These are phyloP conservation scores for Paedocypris sp. DNA, from an alignment of 2,113 vertebrate species.

Conservation along the genomic window DNA sequence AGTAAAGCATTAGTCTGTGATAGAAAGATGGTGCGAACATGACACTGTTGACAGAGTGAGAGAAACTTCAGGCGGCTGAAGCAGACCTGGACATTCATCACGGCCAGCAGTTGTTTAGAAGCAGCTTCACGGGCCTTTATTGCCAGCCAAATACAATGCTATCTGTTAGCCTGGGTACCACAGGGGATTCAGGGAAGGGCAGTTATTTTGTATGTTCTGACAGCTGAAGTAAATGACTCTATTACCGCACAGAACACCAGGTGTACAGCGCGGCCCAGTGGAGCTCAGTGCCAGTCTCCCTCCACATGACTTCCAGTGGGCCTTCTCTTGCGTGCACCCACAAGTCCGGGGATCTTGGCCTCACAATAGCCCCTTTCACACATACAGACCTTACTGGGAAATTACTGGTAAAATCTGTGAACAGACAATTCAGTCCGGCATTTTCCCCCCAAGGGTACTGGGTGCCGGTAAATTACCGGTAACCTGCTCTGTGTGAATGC, in stretches of 20 bases:
- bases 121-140: constrained; percentile 5
- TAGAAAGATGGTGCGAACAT: constrained; percentile 1
- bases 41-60: constrained; percentile 1
- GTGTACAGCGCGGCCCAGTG: not conserved
- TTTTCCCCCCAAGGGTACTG: too few relatives aligned
- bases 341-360: too few relatives aligned
- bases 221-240: constrained; percentile 16
- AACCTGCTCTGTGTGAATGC: too few relatives aligned
- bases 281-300: not conserved
- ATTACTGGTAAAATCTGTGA: too few relatives aligned
- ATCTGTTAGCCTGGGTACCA: constrained; percentile 20
- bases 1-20: not conserved
- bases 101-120: constrained; percentile 14
- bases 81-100: constrained; percentile 7
- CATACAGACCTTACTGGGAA: too few relatives aligned
- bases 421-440: too few relatives aligned
- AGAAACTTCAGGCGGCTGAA: not conserved
- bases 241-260: constrained; percentile 4
- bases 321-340: too few relatives aligned
- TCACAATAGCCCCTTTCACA: too few relatives aligned
- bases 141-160: constrained; percentile 22
- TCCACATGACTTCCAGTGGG: constrained; percentile 7
- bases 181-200: constrained; percentile 11
- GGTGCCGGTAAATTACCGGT: too few relatives aligned
- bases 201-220: constrained; percentile 18